Conservation (phyloP, 2,113 vertebrate species). For the Solenodon paradoxus region DNA sequence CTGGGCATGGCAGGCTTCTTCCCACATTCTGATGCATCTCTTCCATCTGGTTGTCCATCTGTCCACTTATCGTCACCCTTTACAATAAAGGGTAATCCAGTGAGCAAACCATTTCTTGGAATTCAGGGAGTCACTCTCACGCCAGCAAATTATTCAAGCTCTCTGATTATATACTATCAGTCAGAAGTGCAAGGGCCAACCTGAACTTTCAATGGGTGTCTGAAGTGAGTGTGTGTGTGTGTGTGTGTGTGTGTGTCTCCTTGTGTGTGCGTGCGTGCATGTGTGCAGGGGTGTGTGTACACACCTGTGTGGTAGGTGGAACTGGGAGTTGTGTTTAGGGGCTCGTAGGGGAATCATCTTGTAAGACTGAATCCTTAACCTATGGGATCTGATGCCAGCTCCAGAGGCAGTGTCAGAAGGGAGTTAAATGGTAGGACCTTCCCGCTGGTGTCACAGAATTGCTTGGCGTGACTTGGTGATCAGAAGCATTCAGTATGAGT, state of each 20-base stretch:
- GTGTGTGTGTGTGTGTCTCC: no score
- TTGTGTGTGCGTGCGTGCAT: no score
- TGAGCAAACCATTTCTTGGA: not conserved
- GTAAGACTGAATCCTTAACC: not conserved
- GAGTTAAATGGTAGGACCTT: not conserved
- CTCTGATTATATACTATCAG: not conserved
- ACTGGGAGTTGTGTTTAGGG: no score
- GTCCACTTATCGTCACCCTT: not conserved
- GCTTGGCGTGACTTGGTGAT: not conserved
- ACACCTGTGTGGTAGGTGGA: no score
- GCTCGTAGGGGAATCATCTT: no score
- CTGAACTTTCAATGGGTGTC: not conserved
- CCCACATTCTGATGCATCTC: not conserved
- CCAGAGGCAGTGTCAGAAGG: not conserved
- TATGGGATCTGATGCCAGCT: not conserved
- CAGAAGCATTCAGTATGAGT: not conserved
- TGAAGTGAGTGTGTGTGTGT: not conserved
- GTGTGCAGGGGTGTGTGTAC: no score
- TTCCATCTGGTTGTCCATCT: not conserved
- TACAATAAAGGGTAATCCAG: not conserved
- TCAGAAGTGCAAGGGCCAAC: not conserved
- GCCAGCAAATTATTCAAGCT: not conserved
- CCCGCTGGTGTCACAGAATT: not conserved
- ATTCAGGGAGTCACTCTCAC: not conserved
- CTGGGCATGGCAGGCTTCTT: rapidly evolving